Evolutionary conservation across 1,140 invertebrate genomes (phyloP), one percentile per base, ranked within the genome.

Genomic region (Drosophila athabasca): DNA sequence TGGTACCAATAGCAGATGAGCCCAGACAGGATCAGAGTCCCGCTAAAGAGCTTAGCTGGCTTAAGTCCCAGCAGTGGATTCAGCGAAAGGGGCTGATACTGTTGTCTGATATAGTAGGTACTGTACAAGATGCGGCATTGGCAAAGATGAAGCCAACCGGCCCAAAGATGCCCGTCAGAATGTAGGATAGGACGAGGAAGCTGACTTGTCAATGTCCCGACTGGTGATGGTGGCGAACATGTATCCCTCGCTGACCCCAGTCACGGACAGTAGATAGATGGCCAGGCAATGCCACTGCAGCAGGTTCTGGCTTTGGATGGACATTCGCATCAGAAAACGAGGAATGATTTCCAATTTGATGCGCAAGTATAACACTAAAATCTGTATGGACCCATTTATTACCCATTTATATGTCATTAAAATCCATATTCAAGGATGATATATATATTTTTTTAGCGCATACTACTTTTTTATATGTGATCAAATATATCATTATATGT

Each of bases 241-340:
- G 92, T 98, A 99, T 81, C 97, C 97, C 92, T 99, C 98, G 46
- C 97, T 98, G 11, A 98, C 96, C 11, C 98, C 98, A 93, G 99
- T 99, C 22, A 99, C 92, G 11, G 97, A 98, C 48, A 99, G 92
- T 41, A 99, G 92, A 19, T 98, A 93, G 24, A 99, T 95, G 72
- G 98, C 98, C 46, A 98, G 92, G 89, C 97, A 98, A 89, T 99
- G 98, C 87, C 96, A 96, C 75, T 95, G 93, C 52, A 99, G 93
- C 50, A 99, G 92, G 44, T 93, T 93, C 24, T 95, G 93, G 0
- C n/a, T n/a, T n/a, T n/a, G n/a, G n/a, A n/a, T n/a, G n/a, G n/a
- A n/a, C n/a, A n/a, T n/a, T n/a, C n/a, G n/a, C n/a, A n/a, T n/a
- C n/a, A n/a, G n/a, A n/a, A n/a, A n/a, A n/a, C n/a, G n/a, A n/a